Percentiles rank a stretch among this genome's conserved stretches.
phyloP scores from a whole-genome alignment of 64 coral and sea anemone genomes.

The Exaiptasia diaphana region DNA sequence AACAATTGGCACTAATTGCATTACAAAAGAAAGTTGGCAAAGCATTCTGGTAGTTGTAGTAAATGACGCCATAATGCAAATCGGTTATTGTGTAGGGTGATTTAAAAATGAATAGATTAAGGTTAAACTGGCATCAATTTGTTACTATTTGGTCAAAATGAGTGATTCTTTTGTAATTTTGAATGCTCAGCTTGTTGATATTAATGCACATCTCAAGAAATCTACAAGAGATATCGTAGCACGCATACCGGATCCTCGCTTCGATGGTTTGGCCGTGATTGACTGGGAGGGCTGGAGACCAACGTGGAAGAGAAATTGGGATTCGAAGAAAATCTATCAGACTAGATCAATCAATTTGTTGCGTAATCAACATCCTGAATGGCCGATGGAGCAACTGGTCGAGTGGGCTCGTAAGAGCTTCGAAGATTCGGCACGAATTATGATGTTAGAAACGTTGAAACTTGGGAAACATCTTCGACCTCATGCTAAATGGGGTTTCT shows the following conservation, averaged over 20 bases:
- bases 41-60: too few relatives aligned
- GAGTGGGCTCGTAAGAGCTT: slow-evolving; percentile 67
- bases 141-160: too few relatives aligned
- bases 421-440: slow-evolving; percentile 62
- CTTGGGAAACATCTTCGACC: slow-evolving; percentile 76
- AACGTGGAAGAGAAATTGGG: slow-evolving; percentile 85
- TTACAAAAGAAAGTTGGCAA: too few relatives aligned
- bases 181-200: slow-evolving; percentile 76
- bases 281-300: slow-evolving; percentile 98
- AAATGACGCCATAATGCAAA: too few relatives aligned
- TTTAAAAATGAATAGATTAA: too few relatives aligned
- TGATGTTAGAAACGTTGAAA: slow-evolving; percentile 78
- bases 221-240: slow-evolving; percentile 62
- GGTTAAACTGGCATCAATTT: too few relatives aligned
- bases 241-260: slow-evolving; percentile 83
- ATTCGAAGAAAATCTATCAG: slow-evolving; percentile 73
- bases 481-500: slow-evolving; percentile 89
- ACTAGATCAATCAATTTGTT: slow-evolving; percentile 76
- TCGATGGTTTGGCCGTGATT: slow-evolving; percentile 80
- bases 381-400: slow-evolving; percentile 70
- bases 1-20: too few relatives aligned
- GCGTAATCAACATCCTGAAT: slow-evolving; percentile 61
- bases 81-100: too few relatives aligned
- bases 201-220: slow-evolving; percentile 71
- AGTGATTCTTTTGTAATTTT: too few relatives aligned